Base-by-base conservation (phyloP, 2,888 invertebrate species). In the Agrochola lychnidis region DNA sequence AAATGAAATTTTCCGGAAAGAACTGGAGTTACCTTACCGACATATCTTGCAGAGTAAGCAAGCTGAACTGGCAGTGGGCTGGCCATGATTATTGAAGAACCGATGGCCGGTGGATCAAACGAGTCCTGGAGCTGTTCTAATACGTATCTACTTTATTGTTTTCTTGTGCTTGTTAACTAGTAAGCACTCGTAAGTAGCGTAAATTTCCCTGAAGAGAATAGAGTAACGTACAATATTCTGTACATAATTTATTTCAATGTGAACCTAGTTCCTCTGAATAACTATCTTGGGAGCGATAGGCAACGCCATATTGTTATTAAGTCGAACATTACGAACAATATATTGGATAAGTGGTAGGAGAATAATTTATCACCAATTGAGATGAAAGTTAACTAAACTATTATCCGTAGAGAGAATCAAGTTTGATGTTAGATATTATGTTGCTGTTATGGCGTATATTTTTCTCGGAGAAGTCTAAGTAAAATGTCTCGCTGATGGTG, bases 321-420 rank as follows among this genome's bases (percentile, higher is more conserved):
- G 48, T 53, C 70, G 30, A 81, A 79, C 63, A 78, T 82, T 66
- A 78, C 61, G 61, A 70, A 82, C 66, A 68, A 73, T 75, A 57
- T 82, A 78, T 83, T 70, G 56, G 70, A 83, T 83, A 57, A 73
- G 73, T 68, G 61, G 36, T 59, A 45, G 9, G n/a, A 36, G 71
- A 75, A 77, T 82, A 77, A 85, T 73, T 77, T 83, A 85, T 68
- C 22, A 45, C 64, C 51, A 64, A 74, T 82, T 42, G 51, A 51
- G 66, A 70, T n/a, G n/a, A 56, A 76, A 70, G 56, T 67, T 76
- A 25, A 45, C 19, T 48, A 22, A 67, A 67, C 61, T 73, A n/a
- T 45, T 6, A 56, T 57, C 56, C 81, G 45, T 36, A 7, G 67
- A 63, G 78, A 61, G 22, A 42, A 10, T 25, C 16, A n/a, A 64